Base-by-base conservation (phyloP, 2,888 invertebrate species). In the Seira ritae region DNA sequence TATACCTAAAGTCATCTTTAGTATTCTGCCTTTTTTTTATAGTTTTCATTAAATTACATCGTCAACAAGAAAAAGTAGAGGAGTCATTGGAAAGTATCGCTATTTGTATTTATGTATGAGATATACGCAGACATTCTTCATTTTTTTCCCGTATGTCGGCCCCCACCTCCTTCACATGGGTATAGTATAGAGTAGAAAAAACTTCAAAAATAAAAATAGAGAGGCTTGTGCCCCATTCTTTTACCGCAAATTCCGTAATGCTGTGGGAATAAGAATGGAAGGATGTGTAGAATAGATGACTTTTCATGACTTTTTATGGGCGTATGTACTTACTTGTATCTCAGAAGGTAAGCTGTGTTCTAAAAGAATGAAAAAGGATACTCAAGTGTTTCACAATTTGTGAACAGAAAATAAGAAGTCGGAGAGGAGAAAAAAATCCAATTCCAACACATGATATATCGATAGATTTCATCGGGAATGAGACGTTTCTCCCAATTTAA, bases 361-460 rank as follows among this genome's bases (percentile, higher is more conserved):
- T 50, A 17, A 60, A 66, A 76, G 42, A 72, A 60, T 71, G 50
- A 68, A 66, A 66, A 80, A 65, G 70, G 68, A 74, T 80, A 84
- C 76, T 86, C 82, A 84, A 83, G 82, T 83, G 82, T 71, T 83
- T 71, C 46, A 37, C 77, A 69, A 71, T 74, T 82, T 83, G 69
- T 78, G 17, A 4, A 31, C 31, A 50, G 50, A 50, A 50, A 50
- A 50, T 50, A 50, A 15, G 50, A 50, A n/a, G 50, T 2, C 67
- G 46, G 31, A 24, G 55, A 55, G 20, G 15, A 46, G 55, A 67
- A 72, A 77, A 69, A 83, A 79, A 83, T 79, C 83, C 83, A 83
- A 83, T 83, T 83, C 78, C 72, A 79, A 71, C 74, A 17, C 74
- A 79, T 83, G 83, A 83, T 83, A 83, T 83, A 83, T 83, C 69